A percentile compares a stretch with the other conserved stretches of the same genome.
phyloP scores from a whole-genome alignment of 2,113 vertebrate genomes.

The Vimba vimba region DNA sequence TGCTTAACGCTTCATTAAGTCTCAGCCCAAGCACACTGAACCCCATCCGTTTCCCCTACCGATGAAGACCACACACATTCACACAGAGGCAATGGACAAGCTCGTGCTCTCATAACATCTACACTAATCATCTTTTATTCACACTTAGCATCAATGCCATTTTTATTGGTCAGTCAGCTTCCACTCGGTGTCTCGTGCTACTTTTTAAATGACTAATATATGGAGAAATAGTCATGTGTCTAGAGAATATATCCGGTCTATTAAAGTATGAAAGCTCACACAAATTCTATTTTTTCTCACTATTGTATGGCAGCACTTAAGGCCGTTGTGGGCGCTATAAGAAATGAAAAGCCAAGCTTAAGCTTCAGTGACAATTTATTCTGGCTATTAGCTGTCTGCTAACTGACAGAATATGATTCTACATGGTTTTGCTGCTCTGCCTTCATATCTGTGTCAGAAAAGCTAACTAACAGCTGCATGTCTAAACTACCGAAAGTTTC shows the following conservation, averaged over 20 bases:
- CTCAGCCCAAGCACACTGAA: slow-evolving; percentile 31
- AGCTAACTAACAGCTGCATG: background rate
- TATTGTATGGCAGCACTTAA: slow-evolving; percentile 12
- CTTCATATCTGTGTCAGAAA: background rate
- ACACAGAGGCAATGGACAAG: background rate
- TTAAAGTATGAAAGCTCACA: slow-evolving; percentile 18
- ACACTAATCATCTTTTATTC: slow-evolving; percentile 15
- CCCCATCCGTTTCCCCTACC: background rate
- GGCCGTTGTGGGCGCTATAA: background rate
- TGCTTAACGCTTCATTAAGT: slow-evolving; percentile 48
- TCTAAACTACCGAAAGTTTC: background rate
- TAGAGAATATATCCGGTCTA: background rate
- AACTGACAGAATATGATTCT: background rate
- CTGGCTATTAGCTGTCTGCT: background rate
- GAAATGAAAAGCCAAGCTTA: slow-evolving; percentile 24
- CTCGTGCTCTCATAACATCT: background rate
- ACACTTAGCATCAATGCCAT: background rate
- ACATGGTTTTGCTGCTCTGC: slow-evolving; percentile 2
- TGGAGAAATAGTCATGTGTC: background rate
- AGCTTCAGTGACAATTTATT: slow-evolving; percentile 33
- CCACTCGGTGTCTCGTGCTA: background rate
- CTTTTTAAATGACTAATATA: slow-evolving; percentile 31
- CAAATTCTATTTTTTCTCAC: background rate
- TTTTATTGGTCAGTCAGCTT: slow-evolving; percentile 24
- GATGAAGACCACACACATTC: slow-evolving; percentile 29